A percentile compares a stretch with the other conserved stretches of the same genome.
These are phyloP conservation scores for Thysanoteuthis rhombus DNA, from an alignment of 2,888 invertebrate species.

Conservation along the genomic window DNA sequence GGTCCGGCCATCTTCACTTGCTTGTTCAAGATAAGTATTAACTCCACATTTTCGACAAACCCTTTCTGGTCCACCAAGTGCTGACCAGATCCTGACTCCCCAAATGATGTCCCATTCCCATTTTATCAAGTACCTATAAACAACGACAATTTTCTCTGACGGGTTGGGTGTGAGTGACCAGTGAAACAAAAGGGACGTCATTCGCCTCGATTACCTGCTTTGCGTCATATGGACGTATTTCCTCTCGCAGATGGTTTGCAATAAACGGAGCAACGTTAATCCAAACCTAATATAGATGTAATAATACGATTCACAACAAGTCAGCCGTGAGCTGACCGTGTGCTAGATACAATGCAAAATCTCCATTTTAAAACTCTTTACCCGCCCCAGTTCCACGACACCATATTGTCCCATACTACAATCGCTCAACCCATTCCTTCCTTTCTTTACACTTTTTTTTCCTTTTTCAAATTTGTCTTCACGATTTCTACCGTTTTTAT, in stretches of 20 bases:
- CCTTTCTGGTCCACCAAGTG: background rate
- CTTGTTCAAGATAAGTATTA: background rate
- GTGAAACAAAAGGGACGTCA: background rate
- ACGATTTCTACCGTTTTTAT: background rate
- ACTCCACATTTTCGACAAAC: background rate
- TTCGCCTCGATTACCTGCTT: background rate
- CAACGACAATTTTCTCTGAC: background rate
- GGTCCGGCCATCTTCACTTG: too few species aligned
- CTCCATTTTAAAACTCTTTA: background rate
- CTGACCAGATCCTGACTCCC: background rate
- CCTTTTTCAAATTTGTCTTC: background rate
- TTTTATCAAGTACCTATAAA: slow-evolving; percentile 12
- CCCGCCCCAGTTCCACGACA: background rate
- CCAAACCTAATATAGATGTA: background rate
- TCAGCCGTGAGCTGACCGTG: background rate
- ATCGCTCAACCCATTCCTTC: background rate
- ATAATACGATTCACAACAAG: background rate
- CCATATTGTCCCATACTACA: background rate
- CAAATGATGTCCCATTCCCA: background rate
- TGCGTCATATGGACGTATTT: background rate
- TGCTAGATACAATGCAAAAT: background rate
- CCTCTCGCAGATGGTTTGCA: slow-evolving; percentile 12
- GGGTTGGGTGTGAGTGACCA: background rate
- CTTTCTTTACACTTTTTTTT: background rate
- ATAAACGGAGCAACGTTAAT: background rate